These are phyloP conservation scores for Oreochromis aureus DNA, from an alignment of 2,113 vertebrate genomes.

Conservation along the genomic window DNA sequence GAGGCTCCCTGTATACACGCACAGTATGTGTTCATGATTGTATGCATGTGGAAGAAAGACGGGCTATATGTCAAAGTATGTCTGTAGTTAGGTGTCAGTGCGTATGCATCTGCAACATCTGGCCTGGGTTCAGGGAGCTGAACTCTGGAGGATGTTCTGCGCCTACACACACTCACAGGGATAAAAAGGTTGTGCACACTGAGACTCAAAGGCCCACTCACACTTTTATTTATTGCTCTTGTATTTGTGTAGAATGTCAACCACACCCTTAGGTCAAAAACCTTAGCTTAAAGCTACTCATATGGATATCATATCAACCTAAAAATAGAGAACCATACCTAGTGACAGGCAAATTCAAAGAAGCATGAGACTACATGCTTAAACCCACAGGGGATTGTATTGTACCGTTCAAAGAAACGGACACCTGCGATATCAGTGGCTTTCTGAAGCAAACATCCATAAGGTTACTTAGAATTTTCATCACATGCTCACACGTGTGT, in stretches of 20 bases:
- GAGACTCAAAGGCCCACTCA: conserved; percentile 47
- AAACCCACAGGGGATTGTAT: neutral
- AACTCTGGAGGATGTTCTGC: conserved; percentile 47
- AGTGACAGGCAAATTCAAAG: conserved; percentile 10
- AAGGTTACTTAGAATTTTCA: neutral
- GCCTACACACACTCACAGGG: conserved; percentile 53
- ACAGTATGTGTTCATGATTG: conserved; percentile 20
- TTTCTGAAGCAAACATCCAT: neutral
- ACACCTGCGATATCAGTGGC: neutral
- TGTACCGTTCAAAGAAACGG: neutral
- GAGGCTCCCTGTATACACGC: neutral
- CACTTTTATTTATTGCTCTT: conserved; percentile 36
- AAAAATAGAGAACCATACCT: conserved; percentile 39
- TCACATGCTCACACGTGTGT: neutral
- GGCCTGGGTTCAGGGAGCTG: conserved; percentile 48
- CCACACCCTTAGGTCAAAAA: conserved; percentile 49
- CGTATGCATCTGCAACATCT: conserved; percentile 49
- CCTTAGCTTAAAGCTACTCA: conserved; percentile 44
- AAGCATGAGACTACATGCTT: neutral
- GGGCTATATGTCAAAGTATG: conserved; percentile 9
- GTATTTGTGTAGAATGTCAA: conserved; percentile 37
- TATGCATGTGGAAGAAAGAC: conserved; percentile 27
- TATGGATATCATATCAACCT: conserved; percentile 52
- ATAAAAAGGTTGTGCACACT: conserved; percentile 20
- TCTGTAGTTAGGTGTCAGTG: neutral